Evolutionary conservation across 2,888 invertebrate genomes (phyloP).

Genomic region (Tortricodes alternella): DNA sequence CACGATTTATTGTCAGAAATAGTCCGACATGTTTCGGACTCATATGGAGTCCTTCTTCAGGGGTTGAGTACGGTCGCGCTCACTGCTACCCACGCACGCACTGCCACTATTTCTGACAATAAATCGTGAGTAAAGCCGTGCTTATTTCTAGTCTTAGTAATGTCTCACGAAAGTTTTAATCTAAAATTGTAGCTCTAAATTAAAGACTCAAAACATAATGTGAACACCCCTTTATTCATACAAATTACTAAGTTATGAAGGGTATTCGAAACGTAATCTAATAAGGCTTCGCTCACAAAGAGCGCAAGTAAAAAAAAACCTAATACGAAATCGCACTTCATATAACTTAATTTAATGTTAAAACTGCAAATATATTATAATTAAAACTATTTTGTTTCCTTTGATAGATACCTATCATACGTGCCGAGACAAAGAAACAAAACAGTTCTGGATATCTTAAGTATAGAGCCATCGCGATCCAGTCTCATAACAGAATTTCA

Average conservation of each 20-base stretch:
- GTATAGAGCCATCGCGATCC: slow-evolving; percentile 6
- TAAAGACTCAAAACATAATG: slow-evolving; percentile 2
- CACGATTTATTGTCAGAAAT: too few species aligned
- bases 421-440: not conserved
- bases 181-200: not conserved
- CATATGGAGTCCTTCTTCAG: too few species aligned
- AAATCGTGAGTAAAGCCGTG: too few species aligned
- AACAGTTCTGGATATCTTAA: slow-evolving; percentile 6
- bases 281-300: slow-evolving; percentile 21
- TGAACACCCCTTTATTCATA: slow-evolving; percentile 28
- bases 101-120: too few species aligned
- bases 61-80: too few species aligned
- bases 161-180: too few species aligned
- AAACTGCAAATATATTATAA: slow-evolving; percentile 2
- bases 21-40: too few species aligned
- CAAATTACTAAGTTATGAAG: slow-evolving; percentile 18
- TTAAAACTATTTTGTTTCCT: not conserved
- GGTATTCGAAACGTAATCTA: slow-evolving; percentile 25
- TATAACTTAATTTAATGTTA: slow-evolving; percentile 15
- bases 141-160: too few species aligned
- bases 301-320: slow-evolving; percentile 23
- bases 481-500: slow-evolving; percentile 5
- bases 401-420: not conserved
- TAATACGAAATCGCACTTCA: slow-evolving; percentile 16
- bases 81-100: too few species aligned